Evolutionary conservation across 2,797 vertebrate genomes (phyloP).

Genomic region (Phalloptychus januarius): DNA sequence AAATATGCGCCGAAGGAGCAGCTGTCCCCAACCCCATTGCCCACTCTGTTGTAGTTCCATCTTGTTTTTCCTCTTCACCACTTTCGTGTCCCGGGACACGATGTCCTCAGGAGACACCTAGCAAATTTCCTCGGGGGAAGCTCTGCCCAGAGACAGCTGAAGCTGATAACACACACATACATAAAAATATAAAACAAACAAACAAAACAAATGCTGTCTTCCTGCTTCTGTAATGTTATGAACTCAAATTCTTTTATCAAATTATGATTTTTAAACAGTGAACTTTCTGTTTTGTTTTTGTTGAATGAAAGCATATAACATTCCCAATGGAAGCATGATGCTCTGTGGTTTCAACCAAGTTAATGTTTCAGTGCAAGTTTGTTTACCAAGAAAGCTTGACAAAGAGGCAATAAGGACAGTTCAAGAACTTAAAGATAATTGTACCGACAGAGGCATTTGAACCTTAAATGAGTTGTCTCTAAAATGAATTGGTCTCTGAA

Average conservation of each 20-base stretch:
- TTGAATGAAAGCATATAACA: constrained; percentile 51
- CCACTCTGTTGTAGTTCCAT: constrained; percentile 90
- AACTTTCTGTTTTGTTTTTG: constrained; percentile 18
- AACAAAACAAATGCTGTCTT: constrained; percentile 65
- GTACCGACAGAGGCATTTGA: background rate
- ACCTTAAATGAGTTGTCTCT: constrained; percentile 10
- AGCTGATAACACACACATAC: constrained; percentile 16
- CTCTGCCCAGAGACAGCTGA: constrained; percentile 35
- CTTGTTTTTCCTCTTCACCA: constrained; percentile 2
- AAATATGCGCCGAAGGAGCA: constrained; percentile 97
- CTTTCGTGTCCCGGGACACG: constrained; percentile 25
- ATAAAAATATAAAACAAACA: background rate
- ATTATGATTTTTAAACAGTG: constrained; percentile 5
- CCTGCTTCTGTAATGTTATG: constrained; percentile 51
- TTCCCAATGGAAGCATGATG: constrained; percentile 60
- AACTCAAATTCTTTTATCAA: constrained; percentile 47
- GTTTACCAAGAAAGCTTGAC: constrained; percentile 11
- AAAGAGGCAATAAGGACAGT: constrained; percentile 9
- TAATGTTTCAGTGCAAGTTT: constrained; percentile 26
- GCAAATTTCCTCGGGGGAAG: constrained; percentile 54
- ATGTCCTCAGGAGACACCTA: constrained; percentile 58
- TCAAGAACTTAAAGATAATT: constrained; percentile 5
- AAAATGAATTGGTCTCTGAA: constrained; percentile 18
- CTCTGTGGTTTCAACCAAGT: constrained; percentile 13
- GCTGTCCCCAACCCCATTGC: constrained; percentile 90